A percentile compares a stretch with the other conserved stretches of the same genome.
Conservation (phyloP, 2,797 vertebrate genomes). For the Myotis myotis region DNA sequence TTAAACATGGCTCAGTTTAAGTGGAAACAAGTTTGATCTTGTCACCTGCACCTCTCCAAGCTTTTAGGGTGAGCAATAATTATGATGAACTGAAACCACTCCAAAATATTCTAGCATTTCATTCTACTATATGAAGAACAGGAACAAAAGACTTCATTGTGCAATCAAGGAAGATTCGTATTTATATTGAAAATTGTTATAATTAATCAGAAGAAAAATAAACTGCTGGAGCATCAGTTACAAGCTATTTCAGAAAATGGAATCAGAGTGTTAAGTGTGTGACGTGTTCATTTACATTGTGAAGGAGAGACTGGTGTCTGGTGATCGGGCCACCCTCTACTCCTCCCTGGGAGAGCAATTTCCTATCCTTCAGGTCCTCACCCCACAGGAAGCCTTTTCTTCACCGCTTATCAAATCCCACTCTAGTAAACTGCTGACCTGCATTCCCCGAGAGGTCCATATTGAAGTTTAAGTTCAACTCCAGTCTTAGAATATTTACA, state of each 20-base stretch:
- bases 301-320: not conserved
- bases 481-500: not conserved
- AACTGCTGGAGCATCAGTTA: not conserved
- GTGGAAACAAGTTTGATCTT: slow-evolving; percentile 64
- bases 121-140: not conserved
- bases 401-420: not conserved
- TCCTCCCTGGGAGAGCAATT: not conserved
- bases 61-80: slow-evolving; percentile 57
- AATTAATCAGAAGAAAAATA: slow-evolving; percentile 43
- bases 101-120: slow-evolving; percentile 34
- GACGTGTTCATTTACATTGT: not conserved
- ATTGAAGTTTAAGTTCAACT: slow-evolving; percentile 2
- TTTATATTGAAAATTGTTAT: slow-evolving; percentile 46
- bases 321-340: not conserved
- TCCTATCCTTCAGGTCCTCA: not conserved
- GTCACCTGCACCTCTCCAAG: slow-evolving; percentile 40
- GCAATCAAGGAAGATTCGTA: not conserved
- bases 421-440: not conserved
- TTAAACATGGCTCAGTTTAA: slow-evolving; percentile 62
- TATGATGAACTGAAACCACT: slow-evolving; percentile 53
- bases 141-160: slow-evolving; percentile 52
- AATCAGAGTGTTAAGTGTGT: not conserved
- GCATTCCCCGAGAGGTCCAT: not conserved
- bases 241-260: not conserved
- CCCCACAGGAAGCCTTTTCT: not conserved